phyloP scores from a whole-genome alignment of 2,888 invertebrate genomes.

The Neoaliturus tenellus region DNA sequence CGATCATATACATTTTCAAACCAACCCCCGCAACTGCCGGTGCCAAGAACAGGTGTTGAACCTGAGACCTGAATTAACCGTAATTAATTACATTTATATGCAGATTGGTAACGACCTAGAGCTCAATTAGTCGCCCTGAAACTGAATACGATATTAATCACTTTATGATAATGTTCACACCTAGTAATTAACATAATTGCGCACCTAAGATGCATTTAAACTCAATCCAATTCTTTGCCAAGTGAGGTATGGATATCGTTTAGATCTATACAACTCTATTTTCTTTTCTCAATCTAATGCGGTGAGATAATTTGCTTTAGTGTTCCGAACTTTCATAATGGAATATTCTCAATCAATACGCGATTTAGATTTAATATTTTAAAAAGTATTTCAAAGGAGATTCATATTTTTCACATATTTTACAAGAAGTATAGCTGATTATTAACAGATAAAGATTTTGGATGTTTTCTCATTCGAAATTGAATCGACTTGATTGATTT shows the following conservation, averaged over 20 bases:
- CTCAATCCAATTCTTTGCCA: background rate
- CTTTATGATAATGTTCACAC: constrained; percentile 41
- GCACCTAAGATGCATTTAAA: background rate
- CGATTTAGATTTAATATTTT: no score
- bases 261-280: no score
- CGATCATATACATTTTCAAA: background rate
- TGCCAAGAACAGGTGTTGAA: background rate
- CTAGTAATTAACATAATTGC: constrained; percentile 28
- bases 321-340: no score
- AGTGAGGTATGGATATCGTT: background rate
- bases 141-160: constrained; percentile 31
- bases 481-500: no score
- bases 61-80: background rate
- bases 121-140: background rate
- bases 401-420: no score
- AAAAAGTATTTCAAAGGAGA: no score
- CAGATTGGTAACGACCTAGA: background rate
- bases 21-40: background rate
- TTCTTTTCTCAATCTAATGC: no score
- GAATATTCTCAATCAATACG: no score
- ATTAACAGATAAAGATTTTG: no score
- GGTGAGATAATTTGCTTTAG: no score
- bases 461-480: no score
- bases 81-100: constrained; percentile 15
- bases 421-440: no score